phyloP scores from a whole-genome alignment of 2,113 vertebrate genomes.

The Microtus ochrogaster region DNA sequence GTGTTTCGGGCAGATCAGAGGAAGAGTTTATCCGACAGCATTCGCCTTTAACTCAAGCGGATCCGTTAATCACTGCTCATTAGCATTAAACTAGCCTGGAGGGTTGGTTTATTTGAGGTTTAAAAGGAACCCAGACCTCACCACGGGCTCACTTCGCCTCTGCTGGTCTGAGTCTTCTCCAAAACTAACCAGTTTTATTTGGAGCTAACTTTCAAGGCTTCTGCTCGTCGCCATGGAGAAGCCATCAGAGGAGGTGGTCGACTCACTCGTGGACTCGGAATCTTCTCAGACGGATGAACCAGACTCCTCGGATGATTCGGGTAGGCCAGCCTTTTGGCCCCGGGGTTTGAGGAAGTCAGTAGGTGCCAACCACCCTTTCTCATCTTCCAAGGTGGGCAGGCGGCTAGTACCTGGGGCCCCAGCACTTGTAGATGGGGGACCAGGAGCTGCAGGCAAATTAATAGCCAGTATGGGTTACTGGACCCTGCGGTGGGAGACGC shows the following conservation, averaged over 20 bases:
- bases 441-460: too few relatives aligned
- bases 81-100: conserved; percentile 60
- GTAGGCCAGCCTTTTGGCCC: neutral
- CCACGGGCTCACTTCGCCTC: neutral
- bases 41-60: neutral
- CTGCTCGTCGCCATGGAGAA: neutral
- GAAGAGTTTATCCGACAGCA: neutral
- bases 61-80: neutral
- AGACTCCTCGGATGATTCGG: neutral
- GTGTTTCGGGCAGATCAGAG: neutral
- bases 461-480: neutral
- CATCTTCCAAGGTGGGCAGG: neutral
- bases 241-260: rapidly evolving
- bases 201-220: too few relatives aligned
- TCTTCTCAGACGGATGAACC: neutral
- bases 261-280: rapidly evolving
- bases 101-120: neutral
- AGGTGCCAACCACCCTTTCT: neutral
- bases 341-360: neutral
- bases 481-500: neutral
- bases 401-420: neutral
- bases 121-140: neutral
- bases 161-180: rapidly evolving
- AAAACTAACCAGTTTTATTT: too few relatives aligned
- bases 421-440: neutral